Percentiles rank a stretch among this genome's conserved stretches.
These are phyloP conservation scores for Urocynchramus pylzowi DNA, from an alignment of 2,113 vertebrate genomes.

Conservation along the genomic window DNA sequence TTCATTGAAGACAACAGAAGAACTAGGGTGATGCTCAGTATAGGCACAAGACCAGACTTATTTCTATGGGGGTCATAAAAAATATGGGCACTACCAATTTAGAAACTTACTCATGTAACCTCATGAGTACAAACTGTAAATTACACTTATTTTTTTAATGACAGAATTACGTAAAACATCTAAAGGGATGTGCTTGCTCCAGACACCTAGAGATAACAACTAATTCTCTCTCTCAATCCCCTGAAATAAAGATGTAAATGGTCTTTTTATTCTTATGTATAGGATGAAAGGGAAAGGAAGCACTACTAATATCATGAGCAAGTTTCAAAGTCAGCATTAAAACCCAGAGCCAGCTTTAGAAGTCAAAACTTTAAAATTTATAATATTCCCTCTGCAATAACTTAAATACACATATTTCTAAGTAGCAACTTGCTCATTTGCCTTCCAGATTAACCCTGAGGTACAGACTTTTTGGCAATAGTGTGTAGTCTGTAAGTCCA, in stretches of 20 bases:
- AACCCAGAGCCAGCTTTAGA: background rate
- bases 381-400: background rate
- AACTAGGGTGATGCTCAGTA: background rate
- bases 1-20: background rate
- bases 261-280: background rate
- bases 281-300: background rate
- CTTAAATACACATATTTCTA: background rate
- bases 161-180: background rate
- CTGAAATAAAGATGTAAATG: background rate
- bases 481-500: background rate
- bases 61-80: background rate
- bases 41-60: background rate
- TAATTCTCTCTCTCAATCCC: background rate
- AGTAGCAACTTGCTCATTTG: background rate
- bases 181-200: background rate
- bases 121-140: background rate
- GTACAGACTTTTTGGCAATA: background rate
- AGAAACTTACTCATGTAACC: background rate
- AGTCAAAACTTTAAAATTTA: background rate
- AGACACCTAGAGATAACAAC: background rate
- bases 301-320: background rate
- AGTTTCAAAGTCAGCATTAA: background rate
- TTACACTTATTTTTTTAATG: background rate
- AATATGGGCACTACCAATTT: background rate
- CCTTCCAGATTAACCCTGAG: background rate